Conservation (phyloP, 2,113 vertebrate species). For the Rynchops niger region DNA sequence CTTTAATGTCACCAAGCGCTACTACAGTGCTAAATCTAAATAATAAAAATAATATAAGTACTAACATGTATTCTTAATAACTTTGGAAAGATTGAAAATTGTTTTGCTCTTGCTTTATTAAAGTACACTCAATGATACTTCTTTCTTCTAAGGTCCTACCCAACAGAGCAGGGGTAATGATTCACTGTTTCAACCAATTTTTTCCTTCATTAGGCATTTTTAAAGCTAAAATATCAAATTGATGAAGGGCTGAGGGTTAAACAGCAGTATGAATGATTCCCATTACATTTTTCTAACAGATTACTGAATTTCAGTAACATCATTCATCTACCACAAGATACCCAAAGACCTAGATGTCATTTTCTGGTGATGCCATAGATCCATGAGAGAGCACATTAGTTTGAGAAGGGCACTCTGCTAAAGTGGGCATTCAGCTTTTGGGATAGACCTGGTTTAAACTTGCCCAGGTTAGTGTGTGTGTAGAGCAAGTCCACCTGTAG, state of each 20-base stretch:
- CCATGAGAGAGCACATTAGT: neutral
- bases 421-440: neutral
- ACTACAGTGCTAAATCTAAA: neutral
- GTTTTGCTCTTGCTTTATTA: neutral
- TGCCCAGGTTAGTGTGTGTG: accelerated
- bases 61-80: neutral
- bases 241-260: neutral
- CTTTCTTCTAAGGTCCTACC: neutral
- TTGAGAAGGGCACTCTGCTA: neutral
- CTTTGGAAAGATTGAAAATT: neutral
- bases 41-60: neutral
- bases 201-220: neutral
- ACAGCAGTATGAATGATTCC: neutral
- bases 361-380: neutral
- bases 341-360: neutral
- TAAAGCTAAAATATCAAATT: neutral
- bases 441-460: neutral
- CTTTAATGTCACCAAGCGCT: neutral
- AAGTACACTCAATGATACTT: neutral
- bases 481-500: neutral
- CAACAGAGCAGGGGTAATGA: neutral
- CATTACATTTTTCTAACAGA: neutral
- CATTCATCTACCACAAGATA: neutral
- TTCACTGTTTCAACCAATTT: neutral
- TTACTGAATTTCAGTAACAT: neutral